phyloP scores from a whole-genome alignment of 2,888 invertebrate species.

The Machimus atricapillus region DNA sequence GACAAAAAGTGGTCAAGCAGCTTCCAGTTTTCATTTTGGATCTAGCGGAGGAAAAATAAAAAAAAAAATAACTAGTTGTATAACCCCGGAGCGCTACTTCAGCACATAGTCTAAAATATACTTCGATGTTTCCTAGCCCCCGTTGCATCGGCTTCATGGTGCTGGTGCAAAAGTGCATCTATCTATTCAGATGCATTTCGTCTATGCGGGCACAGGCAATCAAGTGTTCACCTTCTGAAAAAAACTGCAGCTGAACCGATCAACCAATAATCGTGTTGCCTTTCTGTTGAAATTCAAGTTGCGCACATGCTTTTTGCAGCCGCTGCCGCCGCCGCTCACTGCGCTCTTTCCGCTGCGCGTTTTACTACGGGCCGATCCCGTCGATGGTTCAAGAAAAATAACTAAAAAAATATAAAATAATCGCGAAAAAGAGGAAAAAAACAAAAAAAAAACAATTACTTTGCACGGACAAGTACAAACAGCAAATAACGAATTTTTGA shows the following conservation, averaged over 20 bases:
- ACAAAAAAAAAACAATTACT: conserved; percentile 26
- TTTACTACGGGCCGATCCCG: background rate
- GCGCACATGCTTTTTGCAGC: conserved; percentile 34
- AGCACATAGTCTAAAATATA: background rate
- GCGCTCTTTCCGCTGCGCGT: background rate
- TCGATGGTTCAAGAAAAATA: background rate
- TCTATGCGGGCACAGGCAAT: conserved; percentile 34
- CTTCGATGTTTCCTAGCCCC: background rate
- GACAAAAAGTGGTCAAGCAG: conserved; percentile 51
- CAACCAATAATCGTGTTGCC: conserved; percentile 41
- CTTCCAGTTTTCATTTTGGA: conserved; percentile 52
- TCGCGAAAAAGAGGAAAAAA: background rate
- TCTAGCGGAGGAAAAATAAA: conserved; percentile 34
- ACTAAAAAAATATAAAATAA: background rate
- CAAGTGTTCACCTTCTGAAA: conserved; percentile 43
- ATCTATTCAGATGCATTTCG: conserved; percentile 30
- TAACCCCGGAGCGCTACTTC: conserved; percentile 15
- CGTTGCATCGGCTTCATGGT: background rate
- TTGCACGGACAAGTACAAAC: conserved; percentile 33
- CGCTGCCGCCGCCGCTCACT: conserved; percentile 21
- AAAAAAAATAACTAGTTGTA: conserved; percentile 43
- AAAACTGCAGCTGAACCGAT: conserved; percentile 41
- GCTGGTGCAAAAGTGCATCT: background rate
- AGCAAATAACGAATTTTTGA: conserved; percentile 40
- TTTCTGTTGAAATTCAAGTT: conserved; percentile 42